These are phyloP conservation scores for Latheticus oryzae DNA, from an alignment of 2,888 invertebrate genomes.

Conservation along the genomic window DNA sequence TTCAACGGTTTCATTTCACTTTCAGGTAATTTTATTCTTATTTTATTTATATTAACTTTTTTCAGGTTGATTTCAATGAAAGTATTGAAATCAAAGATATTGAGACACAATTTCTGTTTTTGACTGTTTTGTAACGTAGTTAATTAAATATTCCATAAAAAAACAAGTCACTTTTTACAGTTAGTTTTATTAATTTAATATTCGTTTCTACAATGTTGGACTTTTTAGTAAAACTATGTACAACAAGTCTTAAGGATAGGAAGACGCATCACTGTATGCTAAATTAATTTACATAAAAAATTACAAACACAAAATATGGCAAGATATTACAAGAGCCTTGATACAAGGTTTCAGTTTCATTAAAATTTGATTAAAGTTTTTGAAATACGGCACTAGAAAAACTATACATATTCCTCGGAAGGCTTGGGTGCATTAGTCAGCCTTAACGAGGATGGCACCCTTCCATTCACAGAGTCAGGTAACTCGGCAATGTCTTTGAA, in stretches of 20 bases:
- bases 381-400: slow-evolving; percentile 41
- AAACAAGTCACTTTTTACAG: no score
- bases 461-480: slow-evolving; percentile 83
- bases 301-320: slow-evolving; percentile 61
- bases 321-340: slow-evolving; percentile 62
- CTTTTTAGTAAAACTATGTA: slow-evolving; percentile 58
- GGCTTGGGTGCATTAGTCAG: slow-evolving; percentile 86
- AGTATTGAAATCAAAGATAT: no score
- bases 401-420: slow-evolving; percentile 88
- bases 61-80: no score
- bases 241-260: slow-evolving; percentile 54
- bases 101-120: no score
- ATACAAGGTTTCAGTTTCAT: slow-evolving; percentile 59
- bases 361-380: slow-evolving; percentile 46
- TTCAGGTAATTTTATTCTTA: no score
- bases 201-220: slow-evolving; percentile 53
- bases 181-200: slow-evolving; percentile 53
- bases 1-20: no score
- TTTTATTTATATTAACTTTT: no score
- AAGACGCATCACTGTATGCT: slow-evolving; percentile 42
- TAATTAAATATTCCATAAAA: no score
- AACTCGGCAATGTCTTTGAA: slow-evolving; percentile 96
- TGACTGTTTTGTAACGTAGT: no score
- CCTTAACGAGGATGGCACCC: slow-evolving; percentile 79
- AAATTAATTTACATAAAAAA: slow-evolving; percentile 48